Evolutionary conservation across 1,140 invertebrate species (phyloP).

Genomic region (Archivesica marissinica): DNA sequence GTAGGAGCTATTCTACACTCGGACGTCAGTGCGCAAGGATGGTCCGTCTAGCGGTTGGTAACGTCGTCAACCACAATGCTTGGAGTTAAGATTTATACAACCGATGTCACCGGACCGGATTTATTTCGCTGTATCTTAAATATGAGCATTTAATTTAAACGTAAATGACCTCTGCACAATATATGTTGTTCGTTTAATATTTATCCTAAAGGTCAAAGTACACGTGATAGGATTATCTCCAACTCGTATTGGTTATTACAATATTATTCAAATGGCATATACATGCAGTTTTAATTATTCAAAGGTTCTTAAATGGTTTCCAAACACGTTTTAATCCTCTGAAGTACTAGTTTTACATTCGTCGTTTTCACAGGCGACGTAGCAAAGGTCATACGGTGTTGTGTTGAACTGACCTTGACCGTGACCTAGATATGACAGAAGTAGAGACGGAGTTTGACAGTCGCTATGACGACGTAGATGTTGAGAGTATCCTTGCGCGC

Average conservation of each 20-base stretch:
- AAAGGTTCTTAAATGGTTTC: too few relatives aligned
- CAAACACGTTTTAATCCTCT: not conserved
- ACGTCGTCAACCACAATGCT: not conserved
- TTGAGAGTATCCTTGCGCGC: slow-evolving; percentile 47
- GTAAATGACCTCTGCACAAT: not conserved
- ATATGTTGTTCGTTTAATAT: not conserved
- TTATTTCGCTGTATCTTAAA: not conserved
- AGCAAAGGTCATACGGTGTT: not conserved
- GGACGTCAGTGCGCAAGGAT: not conserved
- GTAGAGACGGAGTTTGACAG: slow-evolving; percentile 29
- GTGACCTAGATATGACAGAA: slow-evolving; percentile 24
- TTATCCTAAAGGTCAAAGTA: not conserved
- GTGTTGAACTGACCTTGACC: not conserved
- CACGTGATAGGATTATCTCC: too few relatives aligned
- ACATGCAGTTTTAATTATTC: too few relatives aligned
- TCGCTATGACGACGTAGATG: slow-evolving; percentile 51
- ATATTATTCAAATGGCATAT: too few relatives aligned
- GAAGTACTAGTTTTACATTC: not conserved
- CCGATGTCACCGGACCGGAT: not conserved
- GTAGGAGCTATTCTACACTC: not conserved
- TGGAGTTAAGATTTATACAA: not conserved
- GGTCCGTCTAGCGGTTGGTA: not conserved
- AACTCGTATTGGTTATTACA: too few relatives aligned
- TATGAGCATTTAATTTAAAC: not conserved
- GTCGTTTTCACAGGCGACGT: not conserved